Conservation (phyloP, 2,888 invertebrate species). For the Apamea epomidion region DNA sequence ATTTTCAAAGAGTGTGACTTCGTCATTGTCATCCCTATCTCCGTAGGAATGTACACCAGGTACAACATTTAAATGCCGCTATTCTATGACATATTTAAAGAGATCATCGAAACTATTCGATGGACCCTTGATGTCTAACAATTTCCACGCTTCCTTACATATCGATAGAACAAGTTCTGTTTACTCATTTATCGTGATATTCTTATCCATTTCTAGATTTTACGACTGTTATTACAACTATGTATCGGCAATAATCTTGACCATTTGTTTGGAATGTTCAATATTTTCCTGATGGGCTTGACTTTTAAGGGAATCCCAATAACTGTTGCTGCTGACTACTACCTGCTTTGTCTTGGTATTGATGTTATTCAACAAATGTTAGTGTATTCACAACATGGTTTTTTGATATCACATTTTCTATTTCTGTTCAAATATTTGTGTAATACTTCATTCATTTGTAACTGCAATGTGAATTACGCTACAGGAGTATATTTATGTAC, state of each 20-base stretch:
- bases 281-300: constrained; percentile 8
- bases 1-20: accelerated
- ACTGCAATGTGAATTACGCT: constrained; percentile 13
- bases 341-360: not conserved
- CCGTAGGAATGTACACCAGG: constrained; percentile 1
- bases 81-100: constrained; percentile 39
- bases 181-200: constrained; percentile 37
- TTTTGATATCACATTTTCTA: constrained; percentile 1
- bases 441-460: constrained; percentile 16
- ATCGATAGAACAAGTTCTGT: constrained; percentile 46
- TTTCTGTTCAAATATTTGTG: not conserved
- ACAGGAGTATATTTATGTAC: constrained; percentile 3
- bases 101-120: constrained; percentile 33
- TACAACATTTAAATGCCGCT: constrained; percentile 39
- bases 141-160: constrained; percentile 57
- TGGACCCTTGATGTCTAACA: constrained; percentile 39
- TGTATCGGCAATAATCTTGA: constrained; percentile 15
- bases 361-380: not conserved
- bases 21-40: constrained; percentile 24
- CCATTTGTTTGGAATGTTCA: constrained; percentile 17
- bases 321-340: constrained; percentile 13
- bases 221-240: constrained; percentile 25
- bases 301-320: constrained; percentile 5
- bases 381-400: not conserved
- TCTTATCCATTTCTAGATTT: constrained; percentile 37